Evolutionary conservation across 2,113 vertebrate genomes (phyloP), one percentile per base, ranked within the genome.

Genomic region (Leptosomus discolor): DNA sequence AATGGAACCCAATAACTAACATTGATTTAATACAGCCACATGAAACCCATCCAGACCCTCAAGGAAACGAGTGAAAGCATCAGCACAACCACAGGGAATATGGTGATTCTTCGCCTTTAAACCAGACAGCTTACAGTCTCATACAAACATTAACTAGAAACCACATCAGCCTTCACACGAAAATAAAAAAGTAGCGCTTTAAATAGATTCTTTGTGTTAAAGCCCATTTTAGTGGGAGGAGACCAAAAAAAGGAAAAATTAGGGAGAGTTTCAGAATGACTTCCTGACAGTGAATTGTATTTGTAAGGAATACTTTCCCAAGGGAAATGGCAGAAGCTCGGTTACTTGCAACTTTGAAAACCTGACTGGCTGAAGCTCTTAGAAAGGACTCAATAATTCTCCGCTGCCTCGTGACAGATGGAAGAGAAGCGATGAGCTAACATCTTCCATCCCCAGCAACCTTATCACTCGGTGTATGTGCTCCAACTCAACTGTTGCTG

Each of bases 161-260:
- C 67, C 91, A 64, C 95, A 92, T 70, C 80, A 87, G 86, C 83
- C 88, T 90, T 91, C 76, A 89, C 76, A 80, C 71, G 82, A 86
- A 94, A 93, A 92, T 86, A 73, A 86, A 96, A 89, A 92, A 77
- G 79, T 15, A 93, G 73, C 1, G 56, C 92, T 95, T 94, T 87
- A 96, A 96, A 97, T 86, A 94, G 91, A 77, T 60, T 88, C 91
- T 97, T 95, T 93, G 90, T 95, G 86, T 89, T 94, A 94, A 97
- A 81, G 85, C 68, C 56, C 58, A 50, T 88, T 96, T 51, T 81
- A 92, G 94, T 92, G 92, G 83, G 79, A 94, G 88, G 88, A 95
- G 82, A 92, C 79, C 39, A 94, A 93, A 94, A 93, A 94, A 91
- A 89, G 74, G 37, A 93, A 95, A 94, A 94, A 92, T 78, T 68